Evolutionary conservation across 2,113 vertebrate species (phyloP).

Genomic region (Datnioides undecimradiatus): DNA sequence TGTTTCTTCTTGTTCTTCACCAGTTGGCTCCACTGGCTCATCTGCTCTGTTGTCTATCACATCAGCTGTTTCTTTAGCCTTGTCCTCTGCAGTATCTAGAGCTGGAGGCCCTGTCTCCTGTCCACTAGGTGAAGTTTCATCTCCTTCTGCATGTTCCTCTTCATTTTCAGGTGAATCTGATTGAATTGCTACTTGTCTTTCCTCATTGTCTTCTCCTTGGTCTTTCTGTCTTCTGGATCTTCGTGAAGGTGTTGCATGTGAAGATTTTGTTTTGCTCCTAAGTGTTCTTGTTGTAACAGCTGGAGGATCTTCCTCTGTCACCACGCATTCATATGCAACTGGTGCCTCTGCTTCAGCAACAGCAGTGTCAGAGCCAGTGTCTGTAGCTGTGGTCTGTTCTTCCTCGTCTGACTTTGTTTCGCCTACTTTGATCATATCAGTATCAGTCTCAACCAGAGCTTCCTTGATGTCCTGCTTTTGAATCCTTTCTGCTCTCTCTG

Average conservation of each 20-base stretch:
- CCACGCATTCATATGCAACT: neutral
- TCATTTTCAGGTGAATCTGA: no score
- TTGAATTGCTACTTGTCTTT: no score
- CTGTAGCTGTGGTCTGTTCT: neutral
- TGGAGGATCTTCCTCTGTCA: neutral
- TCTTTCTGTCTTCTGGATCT: constrained; percentile 4
- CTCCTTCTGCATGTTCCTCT: neutral
- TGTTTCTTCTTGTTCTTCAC: neutral
- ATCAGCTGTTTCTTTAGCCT: neutral
- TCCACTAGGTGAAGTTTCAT: neutral
- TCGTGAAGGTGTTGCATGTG: no score
- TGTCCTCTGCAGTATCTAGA: neutral
- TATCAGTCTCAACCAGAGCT: neutral
- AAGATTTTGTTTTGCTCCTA: neutral
- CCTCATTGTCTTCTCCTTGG: neutral
- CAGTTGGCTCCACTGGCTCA: neutral
- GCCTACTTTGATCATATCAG: neutral
- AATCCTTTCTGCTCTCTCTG: constrained; percentile 1
- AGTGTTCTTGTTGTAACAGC: neutral
- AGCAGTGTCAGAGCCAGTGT: neutral
- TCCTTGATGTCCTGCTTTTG: neutral
- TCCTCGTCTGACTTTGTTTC: neutral
- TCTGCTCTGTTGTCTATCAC: neutral
- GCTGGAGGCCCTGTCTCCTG: neutral
- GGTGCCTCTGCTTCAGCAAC: neutral